These are phyloP conservation scores for Archilochus colubris DNA, from an alignment of 2,113 vertebrate genomes.

Conservation along the genomic window DNA sequence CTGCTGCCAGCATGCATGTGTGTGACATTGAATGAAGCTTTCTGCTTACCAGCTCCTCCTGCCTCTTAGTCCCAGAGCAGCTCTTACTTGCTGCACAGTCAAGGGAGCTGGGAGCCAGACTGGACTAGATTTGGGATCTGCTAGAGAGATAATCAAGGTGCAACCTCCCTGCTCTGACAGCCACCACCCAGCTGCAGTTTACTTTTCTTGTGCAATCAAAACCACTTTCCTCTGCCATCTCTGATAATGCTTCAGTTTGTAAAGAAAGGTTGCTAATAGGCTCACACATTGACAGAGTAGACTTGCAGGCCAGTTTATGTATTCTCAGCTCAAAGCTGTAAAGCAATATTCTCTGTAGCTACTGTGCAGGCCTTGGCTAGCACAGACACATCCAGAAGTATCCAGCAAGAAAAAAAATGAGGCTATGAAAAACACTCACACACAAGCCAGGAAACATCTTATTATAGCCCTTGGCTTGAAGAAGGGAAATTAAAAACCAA, in stretches of 20 bases:
- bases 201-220: background rate
- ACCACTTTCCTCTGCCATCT: background rate
- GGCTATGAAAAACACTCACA: constrained; percentile 51
- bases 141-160: background rate
- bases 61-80: background rate
- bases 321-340: constrained; percentile 8
- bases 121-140: background rate
- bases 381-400: constrained; percentile 19
- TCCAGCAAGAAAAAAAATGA: background rate
- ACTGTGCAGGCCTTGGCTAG: constrained; percentile 33
- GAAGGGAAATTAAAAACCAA: constrained; percentile 57
- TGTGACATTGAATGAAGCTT: background rate
- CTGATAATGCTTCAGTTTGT: background rate
- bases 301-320: constrained; percentile 28
- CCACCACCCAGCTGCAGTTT: rapidly evolving
- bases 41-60: background rate
- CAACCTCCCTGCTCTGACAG: background rate
- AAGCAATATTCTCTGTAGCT: constrained; percentile 53
- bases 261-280: background rate
- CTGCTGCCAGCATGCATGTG: background rate
- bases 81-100: background rate
- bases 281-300: background rate
- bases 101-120: background rate
- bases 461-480: constrained; percentile 59
- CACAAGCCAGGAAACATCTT: constrained; percentile 60